phyloP scores from a whole-genome alignment of 2,113 vertebrate species.

The Poeciliopsis turrubarensis region DNA sequence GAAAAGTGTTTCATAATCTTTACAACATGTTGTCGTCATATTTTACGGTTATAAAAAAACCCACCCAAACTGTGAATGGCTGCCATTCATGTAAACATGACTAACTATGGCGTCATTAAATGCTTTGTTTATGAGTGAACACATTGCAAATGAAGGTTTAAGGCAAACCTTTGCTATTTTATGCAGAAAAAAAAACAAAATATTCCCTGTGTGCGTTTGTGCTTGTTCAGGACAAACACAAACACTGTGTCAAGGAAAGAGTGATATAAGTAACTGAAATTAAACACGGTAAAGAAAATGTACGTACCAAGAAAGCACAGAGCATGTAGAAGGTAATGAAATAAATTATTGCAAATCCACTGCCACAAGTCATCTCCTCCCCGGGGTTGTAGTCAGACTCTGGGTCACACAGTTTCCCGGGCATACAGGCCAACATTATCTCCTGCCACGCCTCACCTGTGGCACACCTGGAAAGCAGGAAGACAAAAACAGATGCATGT shows the following conservation, averaged over 20 bases:
- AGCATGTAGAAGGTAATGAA: slow-evolving; percentile 99
- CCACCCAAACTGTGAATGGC: background rate
- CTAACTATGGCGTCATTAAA: too few relatives aligned
- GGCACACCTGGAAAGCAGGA: slow-evolving; percentile 85
- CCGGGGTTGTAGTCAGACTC: slow-evolving; percentile 92
- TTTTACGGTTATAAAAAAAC: background rate
- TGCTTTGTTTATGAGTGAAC: background rate
- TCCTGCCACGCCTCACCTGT: slow-evolving; percentile 99
- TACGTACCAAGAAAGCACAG: slow-evolving; percentile 93
- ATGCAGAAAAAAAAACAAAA: background rate
- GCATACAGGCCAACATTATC: slow-evolving; percentile 96
- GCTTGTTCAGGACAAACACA: too few relatives aligned
- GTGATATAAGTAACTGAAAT: background rate
- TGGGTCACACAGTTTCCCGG: slow-evolving; percentile 93
- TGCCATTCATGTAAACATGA: too few relatives aligned
- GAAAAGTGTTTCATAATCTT: background rate
- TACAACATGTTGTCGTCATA: too few relatives aligned
- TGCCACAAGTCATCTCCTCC: slow-evolving; percentile 94
- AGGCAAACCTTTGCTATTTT: background rate
- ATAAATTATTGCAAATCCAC: slow-evolving; percentile 96
- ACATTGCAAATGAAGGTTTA: background rate
- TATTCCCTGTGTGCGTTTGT: too few relatives aligned
- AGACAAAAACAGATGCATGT: background rate
- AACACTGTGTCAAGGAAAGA: background rate
- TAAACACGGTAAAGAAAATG: background rate